phyloP scores from a whole-genome alignment of 2,888 invertebrate species.

The Nomada ferruginata region DNA sequence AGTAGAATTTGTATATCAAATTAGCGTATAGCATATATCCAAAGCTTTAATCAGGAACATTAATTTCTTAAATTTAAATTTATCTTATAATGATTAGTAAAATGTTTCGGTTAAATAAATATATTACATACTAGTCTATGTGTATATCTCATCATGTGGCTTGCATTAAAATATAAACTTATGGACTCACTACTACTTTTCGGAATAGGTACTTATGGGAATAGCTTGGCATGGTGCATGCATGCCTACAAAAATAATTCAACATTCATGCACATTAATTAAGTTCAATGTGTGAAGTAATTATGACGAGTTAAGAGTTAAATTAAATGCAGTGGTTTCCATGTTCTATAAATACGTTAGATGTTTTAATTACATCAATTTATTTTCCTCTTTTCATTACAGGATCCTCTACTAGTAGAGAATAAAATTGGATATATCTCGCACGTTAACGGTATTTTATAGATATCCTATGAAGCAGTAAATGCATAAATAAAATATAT shows the following conservation, averaged over 20 bases:
- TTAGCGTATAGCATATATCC: too few species aligned
- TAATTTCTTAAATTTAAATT: too few species aligned
- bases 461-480: slow-evolving; percentile 26
- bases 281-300: slow-evolving; percentile 13
- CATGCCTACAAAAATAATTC: slow-evolving; percentile 16
- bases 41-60: too few species aligned
- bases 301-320: neutral
- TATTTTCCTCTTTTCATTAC: slow-evolving; percentile 49
- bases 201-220: neutral
- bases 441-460: slow-evolving; percentile 25
- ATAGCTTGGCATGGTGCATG: neutral
- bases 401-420: slow-evolving; percentile 25
- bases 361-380: slow-evolving; percentile 35
- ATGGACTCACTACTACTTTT: neutral
- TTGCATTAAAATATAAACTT: too few species aligned
- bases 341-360: slow-evolving; percentile 13
- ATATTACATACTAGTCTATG: too few species aligned
- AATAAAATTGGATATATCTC: slow-evolving; percentile 28
- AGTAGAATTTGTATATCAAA: neutral
- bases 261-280: slow-evolving; percentile 20
- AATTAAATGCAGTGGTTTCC: slow-evolving; percentile 9
- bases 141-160: too few species aligned
- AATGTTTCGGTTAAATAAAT: too few species aligned
- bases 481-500: slow-evolving; percentile 43
- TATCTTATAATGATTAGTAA: too few species aligned